These are phyloP conservation scores for Tachysurus fulvidraco DNA, from an alignment of 2,113 vertebrate species.

Conservation along the genomic window DNA sequence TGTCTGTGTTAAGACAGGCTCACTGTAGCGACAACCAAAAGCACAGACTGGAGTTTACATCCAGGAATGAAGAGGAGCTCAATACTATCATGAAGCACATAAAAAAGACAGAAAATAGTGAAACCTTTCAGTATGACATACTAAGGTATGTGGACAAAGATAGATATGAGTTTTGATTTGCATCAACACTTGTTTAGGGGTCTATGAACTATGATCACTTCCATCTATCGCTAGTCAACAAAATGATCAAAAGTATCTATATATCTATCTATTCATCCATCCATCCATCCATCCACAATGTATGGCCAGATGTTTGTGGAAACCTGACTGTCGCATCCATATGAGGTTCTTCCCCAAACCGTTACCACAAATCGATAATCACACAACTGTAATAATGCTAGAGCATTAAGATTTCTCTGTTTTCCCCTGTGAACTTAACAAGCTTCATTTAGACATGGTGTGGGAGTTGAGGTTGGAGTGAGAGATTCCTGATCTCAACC, in stretches of 20 bases:
- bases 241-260: background rate
- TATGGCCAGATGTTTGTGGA: background rate
- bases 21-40: constrained; percentile 60
- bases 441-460: background rate
- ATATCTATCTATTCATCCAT: too few species aligned
- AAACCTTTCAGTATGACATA: constrained; percentile 66
- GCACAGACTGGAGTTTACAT: constrained; percentile 81
- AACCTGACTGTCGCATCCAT: background rate
- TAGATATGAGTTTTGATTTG: background rate
- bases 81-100: constrained; percentile 71
- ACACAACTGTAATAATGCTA: background rate
- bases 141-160: constrained; percentile 71
- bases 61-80: constrained; percentile 64
- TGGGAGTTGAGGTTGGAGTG: background rate
- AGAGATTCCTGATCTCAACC: background rate
- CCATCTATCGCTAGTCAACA: background rate
- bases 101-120: constrained; percentile 63
- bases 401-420: too few species aligned
- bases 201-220: background rate
- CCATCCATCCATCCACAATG: background rate
- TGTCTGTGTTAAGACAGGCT: constrained; percentile 73
- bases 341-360: background rate
- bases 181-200: background rate
- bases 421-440: too few species aligned
- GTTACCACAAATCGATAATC: too few species aligned